These are phyloP conservation scores for Athalia circularis DNA, from an alignment of 2,888 invertebrate genomes.

Conservation along the genomic window DNA sequence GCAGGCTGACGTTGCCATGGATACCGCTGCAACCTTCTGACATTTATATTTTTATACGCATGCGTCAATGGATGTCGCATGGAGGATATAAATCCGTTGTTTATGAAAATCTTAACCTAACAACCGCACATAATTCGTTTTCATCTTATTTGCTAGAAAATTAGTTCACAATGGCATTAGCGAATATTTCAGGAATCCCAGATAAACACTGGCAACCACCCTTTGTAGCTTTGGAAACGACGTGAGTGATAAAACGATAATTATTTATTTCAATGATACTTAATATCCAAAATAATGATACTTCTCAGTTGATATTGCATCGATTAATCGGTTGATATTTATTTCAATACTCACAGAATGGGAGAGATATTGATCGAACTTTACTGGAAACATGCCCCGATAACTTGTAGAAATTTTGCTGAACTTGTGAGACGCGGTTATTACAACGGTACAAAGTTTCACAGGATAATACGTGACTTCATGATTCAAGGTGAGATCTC, in stretches of 20 bases:
- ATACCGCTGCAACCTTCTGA: too few relatives aligned
- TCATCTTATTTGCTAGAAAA: not conserved
- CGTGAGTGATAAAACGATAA: constrained; percentile 77
- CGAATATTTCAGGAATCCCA: constrained; percentile 84
- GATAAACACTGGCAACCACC: constrained; percentile 94
- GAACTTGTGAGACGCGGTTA: constrained; percentile 95
- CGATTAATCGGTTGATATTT: constrained; percentile 1
- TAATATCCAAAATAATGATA: constrained; percentile 33
- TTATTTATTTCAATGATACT: constrained; percentile 29
- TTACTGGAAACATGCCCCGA: constrained; percentile 99
- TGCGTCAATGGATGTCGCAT: too few relatives aligned
- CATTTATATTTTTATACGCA: too few relatives aligned
- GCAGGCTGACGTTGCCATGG: too few relatives aligned
- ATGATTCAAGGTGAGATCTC: constrained; percentile 85
- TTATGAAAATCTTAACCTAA: not conserved
- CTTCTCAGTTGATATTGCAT: constrained; percentile 34
- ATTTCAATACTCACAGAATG: constrained; percentile 81
- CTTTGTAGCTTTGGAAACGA: constrained; percentile 87
- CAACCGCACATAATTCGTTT: too few relatives aligned
- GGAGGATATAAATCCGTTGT: not conserved
- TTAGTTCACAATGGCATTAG: constrained; percentile 63
- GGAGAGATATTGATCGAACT: constrained; percentile 93
- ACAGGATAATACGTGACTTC: constrained; percentile 94
- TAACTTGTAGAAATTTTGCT: constrained; percentile 97
- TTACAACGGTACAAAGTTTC: constrained; percentile 97